phyloP scores from a whole-genome alignment of 2,888 invertebrate genomes.

The Eristalinus sepulchralis region DNA sequence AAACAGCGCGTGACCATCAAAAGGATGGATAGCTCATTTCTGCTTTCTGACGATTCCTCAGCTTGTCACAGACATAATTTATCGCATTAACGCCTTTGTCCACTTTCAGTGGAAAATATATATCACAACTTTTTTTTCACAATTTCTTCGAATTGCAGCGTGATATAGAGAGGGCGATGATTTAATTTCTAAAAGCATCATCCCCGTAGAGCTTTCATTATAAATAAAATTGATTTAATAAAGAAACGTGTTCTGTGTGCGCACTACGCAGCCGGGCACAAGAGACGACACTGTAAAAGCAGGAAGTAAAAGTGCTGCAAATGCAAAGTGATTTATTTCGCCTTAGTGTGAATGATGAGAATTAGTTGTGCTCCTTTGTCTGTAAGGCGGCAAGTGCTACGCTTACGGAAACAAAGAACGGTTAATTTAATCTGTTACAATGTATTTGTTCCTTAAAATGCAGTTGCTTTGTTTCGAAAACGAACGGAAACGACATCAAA shows the following conservation, averaged over 20 bases:
- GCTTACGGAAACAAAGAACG: neutral
- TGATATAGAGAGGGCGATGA: neutral
- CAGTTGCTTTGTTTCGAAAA: neutral
- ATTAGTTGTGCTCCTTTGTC: slow-evolving; percentile 24
- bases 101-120: neutral
- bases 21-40: neutral
- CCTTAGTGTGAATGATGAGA: slow-evolving; percentile 6
- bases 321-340: slow-evolving; percentile 13
- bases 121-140: neutral
- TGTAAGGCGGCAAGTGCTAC: neutral
- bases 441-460: neutral
- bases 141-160: neutral
- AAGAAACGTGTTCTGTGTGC: neutral
- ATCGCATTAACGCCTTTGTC: neutral
- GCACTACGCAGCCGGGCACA: neutral
- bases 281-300: slow-evolving; percentile 38
- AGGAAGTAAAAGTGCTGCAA: slow-evolving; percentile 7
- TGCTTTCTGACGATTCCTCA: neutral
- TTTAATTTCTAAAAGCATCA: neutral
- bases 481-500: too few species aligned
- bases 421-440: neutral
- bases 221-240: slow-evolving; percentile 15
- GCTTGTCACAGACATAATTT: neutral
- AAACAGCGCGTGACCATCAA: neutral
- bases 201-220: neutral